Conservation (phyloP, 2,888 invertebrate genomes). For the Tetragonisca angustula region DNA sequence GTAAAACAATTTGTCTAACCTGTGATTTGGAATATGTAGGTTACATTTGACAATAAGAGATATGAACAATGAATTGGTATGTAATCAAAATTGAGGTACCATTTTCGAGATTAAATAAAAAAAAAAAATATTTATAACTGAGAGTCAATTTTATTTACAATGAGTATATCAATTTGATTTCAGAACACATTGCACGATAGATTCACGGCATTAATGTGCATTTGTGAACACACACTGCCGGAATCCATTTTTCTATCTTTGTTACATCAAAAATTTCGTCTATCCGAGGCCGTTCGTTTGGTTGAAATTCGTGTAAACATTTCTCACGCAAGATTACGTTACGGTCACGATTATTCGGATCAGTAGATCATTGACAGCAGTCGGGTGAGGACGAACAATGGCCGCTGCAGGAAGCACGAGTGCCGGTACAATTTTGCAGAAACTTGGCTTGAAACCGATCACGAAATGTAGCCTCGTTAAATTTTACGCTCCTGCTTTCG, state of each 20-base stretch:
- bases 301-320: constrained; percentile 23
- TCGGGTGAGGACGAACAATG: constrained; percentile 62
- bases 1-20: not conserved
- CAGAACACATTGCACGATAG: constrained; percentile 28
- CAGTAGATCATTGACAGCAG: constrained; percentile 2
- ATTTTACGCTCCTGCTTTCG: constrained; percentile 91
- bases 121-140: not conserved
- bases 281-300: not conserved
- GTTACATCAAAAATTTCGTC: constrained; percentile 5
- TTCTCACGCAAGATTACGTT: not conserved
- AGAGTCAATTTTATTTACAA: constrained; percentile 1
- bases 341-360: not conserved
- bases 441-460: constrained; percentile 87
- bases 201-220: constrained; percentile 8
- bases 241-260: constrained; percentile 41
- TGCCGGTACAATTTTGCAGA: constrained; percentile 69
- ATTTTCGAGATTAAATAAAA: constrained; percentile 27
- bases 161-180: constrained; percentile 23
- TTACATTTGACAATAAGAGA: not conserved
- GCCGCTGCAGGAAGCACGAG: constrained; percentile 71
- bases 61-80: not conserved
- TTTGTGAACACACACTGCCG: constrained; percentile 53
- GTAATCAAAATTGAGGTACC: not conserved
- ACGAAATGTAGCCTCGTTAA: constrained; percentile 89
- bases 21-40: not conserved